Evolutionary conservation across 1,140 invertebrate species (phyloP), one percentile per base, ranked within the genome.

Genomic region (Laupala kohalensis): DNA sequence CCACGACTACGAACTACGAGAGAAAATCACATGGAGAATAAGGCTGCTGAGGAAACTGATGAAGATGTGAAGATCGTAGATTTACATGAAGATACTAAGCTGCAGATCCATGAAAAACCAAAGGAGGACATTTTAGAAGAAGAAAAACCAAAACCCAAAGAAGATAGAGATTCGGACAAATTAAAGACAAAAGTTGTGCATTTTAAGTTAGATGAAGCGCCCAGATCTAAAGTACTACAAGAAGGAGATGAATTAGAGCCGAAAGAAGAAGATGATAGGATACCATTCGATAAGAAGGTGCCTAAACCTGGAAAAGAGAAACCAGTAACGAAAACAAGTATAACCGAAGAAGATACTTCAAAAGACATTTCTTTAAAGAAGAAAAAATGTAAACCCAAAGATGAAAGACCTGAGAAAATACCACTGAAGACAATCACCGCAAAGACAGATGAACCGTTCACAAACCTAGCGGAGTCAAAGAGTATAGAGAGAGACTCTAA

Each of bases 291-390:
- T 72, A 73, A 85, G 76, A 74, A 78, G 78, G 74, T 83, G 79
- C 78, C 83, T 15, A 69, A 84, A 79, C 78, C 76, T 70, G 75
- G 83, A 74, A 83, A 84, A 77, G 80, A 80, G 37, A 85, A 86
- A 73, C 81, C 80, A 19, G 81, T 83, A 67, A 85, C 84, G 70
- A 86, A 85, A 65, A 83, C 83, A 53, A 86, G 86, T 3, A 77
- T 78, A 72, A 86, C 87, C 2, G 86, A 87, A 75, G 77, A 81
- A 64, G 72, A 78, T n/a, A 80, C 83, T 75, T 78, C 81, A 75
- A 80, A 81, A 12, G 80, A 84, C 64, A 76, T 88, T 9, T 86
- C 30, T 19, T 28, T 73, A 3, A 65, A 25, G 23, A 67, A 73
- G 19, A 73, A 73, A 24, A 27, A 64, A 24, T 68, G 72, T 24